A percentile compares a stretch with the other conserved stretches of the same genome.
Evolutionary conservation across 2,113 vertebrate genomes (phyloP).

Genomic region (Prunella fulvescens): DNA sequence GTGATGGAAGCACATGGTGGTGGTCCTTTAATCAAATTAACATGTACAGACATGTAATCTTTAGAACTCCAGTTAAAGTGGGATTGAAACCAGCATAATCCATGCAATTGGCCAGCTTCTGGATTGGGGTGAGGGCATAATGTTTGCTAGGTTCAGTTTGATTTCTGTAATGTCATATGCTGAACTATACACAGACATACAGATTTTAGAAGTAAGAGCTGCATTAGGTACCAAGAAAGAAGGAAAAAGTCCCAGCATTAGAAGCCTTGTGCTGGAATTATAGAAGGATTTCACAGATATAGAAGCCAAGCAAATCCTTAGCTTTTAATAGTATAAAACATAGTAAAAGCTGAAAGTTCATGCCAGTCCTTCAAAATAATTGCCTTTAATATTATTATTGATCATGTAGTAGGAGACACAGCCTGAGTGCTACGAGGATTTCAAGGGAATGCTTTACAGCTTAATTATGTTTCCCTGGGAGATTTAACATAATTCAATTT

Average conservation of each 20-base stretch:
- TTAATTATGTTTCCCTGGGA: constrained; percentile 79
- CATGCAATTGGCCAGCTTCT: not conserved
- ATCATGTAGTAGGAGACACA: constrained; percentile 71
- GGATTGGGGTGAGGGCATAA: not conserved
- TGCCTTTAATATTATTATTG: constrained; percentile 78
- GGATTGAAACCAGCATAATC: not conserved
- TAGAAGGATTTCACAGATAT: not conserved
- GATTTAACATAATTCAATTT: constrained; percentile 77
- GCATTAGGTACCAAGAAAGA: not conserved
- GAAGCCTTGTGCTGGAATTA: not conserved
- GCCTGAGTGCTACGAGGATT: constrained; percentile 68
- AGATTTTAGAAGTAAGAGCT: not conserved
- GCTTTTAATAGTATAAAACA: constrained; percentile 45
- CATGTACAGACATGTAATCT: not conserved
- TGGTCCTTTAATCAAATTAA: not conserved
- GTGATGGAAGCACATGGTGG: not conserved
- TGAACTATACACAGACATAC: not conserved
- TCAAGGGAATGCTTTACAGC: constrained; percentile 72
- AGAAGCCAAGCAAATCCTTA: not conserved
- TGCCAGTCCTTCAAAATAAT: constrained; percentile 69
- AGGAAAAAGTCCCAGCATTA: not conserved
- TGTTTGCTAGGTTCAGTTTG: not conserved
- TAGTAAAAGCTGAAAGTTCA: constrained; percentile 51
- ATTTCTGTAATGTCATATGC: not conserved
- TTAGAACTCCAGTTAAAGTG: not conserved